Base-by-base conservation (phyloP, 2,888 invertebrate species). In the Saturnia japonica region DNA sequence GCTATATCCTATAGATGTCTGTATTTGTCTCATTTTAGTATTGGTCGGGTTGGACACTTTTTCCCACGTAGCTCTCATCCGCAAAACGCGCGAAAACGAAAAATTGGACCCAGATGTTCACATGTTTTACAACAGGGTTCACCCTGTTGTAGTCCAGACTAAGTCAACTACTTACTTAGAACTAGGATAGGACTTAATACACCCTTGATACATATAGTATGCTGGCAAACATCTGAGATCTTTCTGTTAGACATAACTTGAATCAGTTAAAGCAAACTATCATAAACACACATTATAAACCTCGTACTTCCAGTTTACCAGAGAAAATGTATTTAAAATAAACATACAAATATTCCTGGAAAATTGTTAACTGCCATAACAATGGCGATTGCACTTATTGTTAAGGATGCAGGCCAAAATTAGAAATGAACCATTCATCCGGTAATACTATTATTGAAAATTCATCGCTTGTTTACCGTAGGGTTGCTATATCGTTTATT, bases 401-500 rank as follows among this genome's bases (percentile, higher is more conserved):
- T 75, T 62, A 71, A 69, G 74, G 75, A 75, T 72, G 60, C 71
- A 72, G 70, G 51, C 60, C 70, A 71, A 75, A 81, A 80, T 76
- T 78, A 75, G 75, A 75, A 80, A 75, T 73, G 74, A 76, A 73
- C 68, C 70, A 79, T 80, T 80, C 77, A 79, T 71, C 70, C 43
- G 73, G 72, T 75, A 77, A 70, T 70, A 42, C 54, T 43, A 40
- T 70, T 70, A 70, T 42, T 40, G 54, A 42, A 66, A 70, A 70
- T 70, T 66, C 42, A 25, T n/a, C 66, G n/a, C 66, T 70, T 70
- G 66, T 66, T 69, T 54, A 25, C 42, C 12, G 22, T 70, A 66
- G 70, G 42, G 70, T 67, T 51, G 67, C 70, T 54, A 42, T 19
- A 19, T 22, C 14, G 11, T 28, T 25, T 43, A 60, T 34, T 34